Conservation (phyloP, 1,140 invertebrate species). For the Aphelinus atriplicis region DNA sequence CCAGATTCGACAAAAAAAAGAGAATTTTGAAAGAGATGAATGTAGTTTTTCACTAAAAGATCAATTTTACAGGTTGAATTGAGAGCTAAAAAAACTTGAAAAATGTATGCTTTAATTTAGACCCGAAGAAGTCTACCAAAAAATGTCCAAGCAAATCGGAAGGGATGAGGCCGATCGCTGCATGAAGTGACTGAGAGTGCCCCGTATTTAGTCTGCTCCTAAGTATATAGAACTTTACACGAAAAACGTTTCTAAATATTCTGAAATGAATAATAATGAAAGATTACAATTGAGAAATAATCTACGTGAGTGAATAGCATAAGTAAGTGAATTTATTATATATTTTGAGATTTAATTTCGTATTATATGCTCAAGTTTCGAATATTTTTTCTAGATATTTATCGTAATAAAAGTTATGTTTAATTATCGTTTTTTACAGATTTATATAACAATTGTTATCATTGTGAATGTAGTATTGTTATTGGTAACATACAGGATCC, state of each 20-base stretch:
- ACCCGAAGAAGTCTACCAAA: too few species aligned
- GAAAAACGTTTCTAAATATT: conserved; percentile 15
- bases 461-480: neutral
- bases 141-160: too few species aligned
- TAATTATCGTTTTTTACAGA: neutral
- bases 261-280: conserved; percentile 5
- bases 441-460: conserved; percentile 21
- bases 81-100: too few species aligned
- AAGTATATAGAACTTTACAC: neutral
- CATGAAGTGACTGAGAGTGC: too few species aligned
- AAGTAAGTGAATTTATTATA: neutral
- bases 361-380: neutral
- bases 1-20: too few species aligned
- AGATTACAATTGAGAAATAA: conserved; percentile 8
- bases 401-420: conserved; percentile 24
- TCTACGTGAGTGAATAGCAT: neutral
- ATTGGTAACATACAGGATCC: conserved; percentile 47
- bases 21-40: too few species aligned
- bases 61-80: too few species aligned
- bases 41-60: too few species aligned
- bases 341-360: neutral
- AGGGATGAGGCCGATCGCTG: too few species aligned
- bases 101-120: too few species aligned
- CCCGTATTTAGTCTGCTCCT: too few species aligned
- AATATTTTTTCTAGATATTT: conserved; percentile 17